Conservation (phyloP, 2,113 vertebrate genomes). For the Bucco capensis region DNA sequence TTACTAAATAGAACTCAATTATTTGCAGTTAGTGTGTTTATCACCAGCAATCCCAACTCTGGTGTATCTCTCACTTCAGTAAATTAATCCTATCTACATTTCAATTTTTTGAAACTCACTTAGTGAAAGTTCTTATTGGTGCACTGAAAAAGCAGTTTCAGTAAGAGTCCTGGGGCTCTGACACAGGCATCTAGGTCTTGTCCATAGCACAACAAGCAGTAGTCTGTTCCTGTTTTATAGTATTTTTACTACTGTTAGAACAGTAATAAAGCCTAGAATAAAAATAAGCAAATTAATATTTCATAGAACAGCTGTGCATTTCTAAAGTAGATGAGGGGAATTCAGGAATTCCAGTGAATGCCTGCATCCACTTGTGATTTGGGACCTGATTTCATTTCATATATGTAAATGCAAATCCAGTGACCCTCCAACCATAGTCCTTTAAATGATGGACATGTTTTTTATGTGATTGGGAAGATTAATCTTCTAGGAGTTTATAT, state of each 20-base stretch:
- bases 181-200: no score
- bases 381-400: background rate
- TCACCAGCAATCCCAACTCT: background rate
- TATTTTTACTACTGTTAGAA: background rate
- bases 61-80: background rate
- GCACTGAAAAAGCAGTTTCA: background rate
- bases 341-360: background rate
- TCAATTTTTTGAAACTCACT: background rate
- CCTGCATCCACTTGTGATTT: background rate
- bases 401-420: background rate
- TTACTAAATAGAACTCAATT: background rate
- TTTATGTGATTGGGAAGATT: background rate
- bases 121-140: background rate
- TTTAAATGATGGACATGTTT: background rate
- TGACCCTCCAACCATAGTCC: background rate
- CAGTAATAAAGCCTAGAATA: background rate
- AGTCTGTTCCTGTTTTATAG: background rate
- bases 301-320: background rate
- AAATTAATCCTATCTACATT: background rate
- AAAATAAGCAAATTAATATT: background rate
- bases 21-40: background rate
- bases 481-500: background rate
- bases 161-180: no score
- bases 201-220: background rate
- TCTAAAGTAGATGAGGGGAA: background rate